phyloP scores from a whole-genome alignment of 2,797 vertebrate species.

The Gallinago solitaria region DNA sequence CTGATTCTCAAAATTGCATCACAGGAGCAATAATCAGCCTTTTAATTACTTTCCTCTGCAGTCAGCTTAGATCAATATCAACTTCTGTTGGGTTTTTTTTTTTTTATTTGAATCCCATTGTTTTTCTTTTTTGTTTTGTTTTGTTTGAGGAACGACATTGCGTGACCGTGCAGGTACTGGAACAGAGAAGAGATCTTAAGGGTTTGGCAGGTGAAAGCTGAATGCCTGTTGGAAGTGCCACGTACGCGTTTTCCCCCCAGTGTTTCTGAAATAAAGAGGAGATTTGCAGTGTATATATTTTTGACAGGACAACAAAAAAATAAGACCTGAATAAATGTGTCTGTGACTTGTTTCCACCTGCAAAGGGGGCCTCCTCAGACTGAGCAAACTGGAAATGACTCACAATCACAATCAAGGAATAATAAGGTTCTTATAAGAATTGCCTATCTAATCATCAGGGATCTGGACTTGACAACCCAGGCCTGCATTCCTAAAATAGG shows the following conservation, averaged over 20 bases:
- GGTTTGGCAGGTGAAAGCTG: constrained; percentile 31
- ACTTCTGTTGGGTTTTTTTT: constrained; percentile 6
- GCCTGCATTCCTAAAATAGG: not conserved
- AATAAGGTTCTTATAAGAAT: not conserved
- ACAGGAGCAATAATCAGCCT: constrained; percentile 46
- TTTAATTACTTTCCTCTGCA: constrained; percentile 69
- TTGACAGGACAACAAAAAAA: constrained; percentile 44
- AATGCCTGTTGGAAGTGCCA: constrained; percentile 7
- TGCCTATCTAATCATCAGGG: not conserved
- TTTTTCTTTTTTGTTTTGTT: constrained; percentile 12
- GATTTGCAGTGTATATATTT: constrained; percentile 6
- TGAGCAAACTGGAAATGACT: constrained; percentile 9
- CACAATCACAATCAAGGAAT: not conserved
- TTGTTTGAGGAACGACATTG: constrained; percentile 21
- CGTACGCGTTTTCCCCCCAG: accelerated
- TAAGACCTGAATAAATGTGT: not conserved
- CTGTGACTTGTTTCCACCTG: constrained; percentile 49
- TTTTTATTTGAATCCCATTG: constrained; percentile 44
- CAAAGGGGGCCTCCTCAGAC: not conserved
- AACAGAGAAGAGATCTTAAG: constrained; percentile 3
- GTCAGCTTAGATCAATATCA: constrained; percentile 62
- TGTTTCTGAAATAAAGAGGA: constrained; percentile 16
- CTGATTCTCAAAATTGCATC: constrained; percentile 65
- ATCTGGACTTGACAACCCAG: not conserved
- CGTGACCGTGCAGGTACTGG: constrained; percentile 49